A percentile compares a stretch with the other conserved stretches of the same genome.
These are phyloP conservation scores for Dorcus hopei DNA, from an alignment of 2,888 invertebrate species.

Conservation along the genomic window DNA sequence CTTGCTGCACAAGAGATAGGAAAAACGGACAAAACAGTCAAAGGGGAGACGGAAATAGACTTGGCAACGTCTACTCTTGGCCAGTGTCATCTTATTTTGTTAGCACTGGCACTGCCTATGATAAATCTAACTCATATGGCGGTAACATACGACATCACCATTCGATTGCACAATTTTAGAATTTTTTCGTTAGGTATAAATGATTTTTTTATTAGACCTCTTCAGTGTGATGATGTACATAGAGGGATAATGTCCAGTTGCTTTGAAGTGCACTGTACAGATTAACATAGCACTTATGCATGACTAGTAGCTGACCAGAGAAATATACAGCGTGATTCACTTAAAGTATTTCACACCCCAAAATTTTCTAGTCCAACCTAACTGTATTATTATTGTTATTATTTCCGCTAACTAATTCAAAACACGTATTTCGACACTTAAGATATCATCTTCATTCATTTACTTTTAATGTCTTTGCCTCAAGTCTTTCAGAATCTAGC, in stretches of 20 bases:
- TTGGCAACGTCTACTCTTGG: constrained; percentile 32
- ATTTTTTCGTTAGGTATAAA: no score
- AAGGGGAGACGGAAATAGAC: constrained; percentile 46
- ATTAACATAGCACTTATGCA: constrained; percentile 31
- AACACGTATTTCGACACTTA: background rate
- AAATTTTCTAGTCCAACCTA: no score
- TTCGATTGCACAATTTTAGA: background rate
- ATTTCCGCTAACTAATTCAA: no score
- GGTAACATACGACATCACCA: background rate
- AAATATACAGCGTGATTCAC: constrained; percentile 26
- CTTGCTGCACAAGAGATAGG: constrained; percentile 20
- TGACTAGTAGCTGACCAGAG: constrained; percentile 30
- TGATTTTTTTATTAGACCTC: constrained; percentile 9
- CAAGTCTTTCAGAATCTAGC: no score
- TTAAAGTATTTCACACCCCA: no score
- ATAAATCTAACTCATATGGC: constrained; percentile 3
- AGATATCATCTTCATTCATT: background rate
- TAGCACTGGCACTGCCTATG: constrained; percentile 2
- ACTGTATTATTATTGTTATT: no score
- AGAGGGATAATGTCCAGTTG: constrained; percentile 3
- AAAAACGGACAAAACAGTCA: constrained; percentile 44
- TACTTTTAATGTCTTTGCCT: background rate
- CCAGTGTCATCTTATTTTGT: constrained; percentile 13
- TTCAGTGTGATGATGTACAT: constrained; percentile 25
- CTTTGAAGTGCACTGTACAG: constrained; percentile 30